Percentiles rank a stretch among this genome's conserved stretches.
phyloP scores from a whole-genome alignment of 2,888 invertebrate genomes.

The Exephanes ischioxanthus region DNA sequence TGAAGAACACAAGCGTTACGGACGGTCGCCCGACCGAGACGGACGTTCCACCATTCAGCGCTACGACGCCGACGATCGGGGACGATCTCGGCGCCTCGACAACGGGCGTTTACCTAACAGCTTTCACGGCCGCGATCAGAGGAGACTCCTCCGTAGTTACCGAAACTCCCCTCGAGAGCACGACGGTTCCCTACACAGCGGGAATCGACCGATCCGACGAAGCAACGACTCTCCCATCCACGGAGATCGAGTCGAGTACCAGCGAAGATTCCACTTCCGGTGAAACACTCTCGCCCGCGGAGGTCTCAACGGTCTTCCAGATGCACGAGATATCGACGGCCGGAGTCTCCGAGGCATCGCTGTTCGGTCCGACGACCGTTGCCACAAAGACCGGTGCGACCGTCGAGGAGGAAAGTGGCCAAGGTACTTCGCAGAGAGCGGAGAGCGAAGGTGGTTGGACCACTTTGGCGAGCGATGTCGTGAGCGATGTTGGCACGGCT shows the following conservation, averaged over 20 bases:
- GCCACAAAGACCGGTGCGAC: not conserved
- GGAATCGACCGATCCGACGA: conserved; percentile 6
- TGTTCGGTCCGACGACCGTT: not conserved
- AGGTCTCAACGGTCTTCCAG: conserved; percentile 63
- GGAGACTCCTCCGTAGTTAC: not conserved
- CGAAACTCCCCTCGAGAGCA: conserved; percentile 19
- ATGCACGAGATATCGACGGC: conserved; percentile 40
- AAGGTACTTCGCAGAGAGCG: conserved; percentile 25
- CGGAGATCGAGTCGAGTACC: conserved; percentile 5
- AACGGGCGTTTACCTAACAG: conserved; percentile 38
- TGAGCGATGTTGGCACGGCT: conserved; percentile 4
- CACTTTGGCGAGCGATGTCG: conserved; percentile 10
- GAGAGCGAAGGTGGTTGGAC: conserved; percentile 24
- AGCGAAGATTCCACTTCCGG: conserved; percentile 47
- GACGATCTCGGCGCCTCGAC: conserved; percentile 13
- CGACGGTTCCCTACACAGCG: not conserved
- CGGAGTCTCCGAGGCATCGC: not conserved
- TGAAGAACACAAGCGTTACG: conserved; percentile 12
- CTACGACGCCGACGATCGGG: conserved; percentile 11
- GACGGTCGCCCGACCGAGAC: conserved; percentile 39
- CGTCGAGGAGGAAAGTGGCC: not conserved
- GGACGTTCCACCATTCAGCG: conserved; percentile 31
- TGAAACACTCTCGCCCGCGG: conserved; percentile 47
- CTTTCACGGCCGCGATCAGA: not conserved
- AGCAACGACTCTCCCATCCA: conserved; percentile 20